phyloP scores from a whole-genome alignment of 2,888 invertebrate genomes.

The Tetragnatha montana region DNA sequence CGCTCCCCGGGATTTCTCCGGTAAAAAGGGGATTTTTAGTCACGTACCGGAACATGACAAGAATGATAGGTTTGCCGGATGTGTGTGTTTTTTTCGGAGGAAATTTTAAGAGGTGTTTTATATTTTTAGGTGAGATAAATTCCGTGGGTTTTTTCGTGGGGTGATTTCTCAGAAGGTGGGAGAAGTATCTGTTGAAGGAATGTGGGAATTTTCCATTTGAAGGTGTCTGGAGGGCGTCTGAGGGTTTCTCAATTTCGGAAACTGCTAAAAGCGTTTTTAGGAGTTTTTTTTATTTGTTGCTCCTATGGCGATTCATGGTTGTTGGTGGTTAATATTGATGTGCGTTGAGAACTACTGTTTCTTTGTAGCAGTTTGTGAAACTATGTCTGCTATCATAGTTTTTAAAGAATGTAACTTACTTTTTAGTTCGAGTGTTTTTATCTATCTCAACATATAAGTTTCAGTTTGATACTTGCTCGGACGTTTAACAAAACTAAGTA shows the following conservation, averaged over 20 bases:
- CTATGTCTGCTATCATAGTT: too few species aligned
- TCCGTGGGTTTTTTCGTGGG: background rate
- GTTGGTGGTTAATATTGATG: too few species aligned
- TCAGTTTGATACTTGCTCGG: too few species aligned
- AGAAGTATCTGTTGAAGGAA: background rate
- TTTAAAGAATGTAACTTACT: too few species aligned
- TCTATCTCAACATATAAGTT: too few species aligned
- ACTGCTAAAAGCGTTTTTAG: background rate
- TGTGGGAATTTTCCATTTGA: background rate
- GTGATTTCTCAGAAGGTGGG: background rate
- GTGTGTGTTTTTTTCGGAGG: slow-evolving; percentile 13
- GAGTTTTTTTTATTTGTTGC: background rate
- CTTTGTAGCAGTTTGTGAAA: too few species aligned
- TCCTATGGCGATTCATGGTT: too few species aligned
- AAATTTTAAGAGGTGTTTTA: slow-evolving; percentile 13
- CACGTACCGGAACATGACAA: slow-evolving; percentile 64
- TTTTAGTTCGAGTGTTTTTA: too few species aligned
- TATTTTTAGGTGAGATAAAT: slow-evolving; percentile 24
- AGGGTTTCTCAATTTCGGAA: background rate
- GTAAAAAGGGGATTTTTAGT: slow-evolving; percentile 55
- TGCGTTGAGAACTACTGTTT: too few species aligned
- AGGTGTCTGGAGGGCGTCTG: background rate
- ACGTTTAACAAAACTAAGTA: too few species aligned
- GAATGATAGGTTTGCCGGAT: slow-evolving; percentile 63
- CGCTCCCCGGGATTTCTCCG: slow-evolving; percentile 42